Conservation (phyloP, 2,113 vertebrate genomes). For the Herpailurus yagouaroundi region DNA sequence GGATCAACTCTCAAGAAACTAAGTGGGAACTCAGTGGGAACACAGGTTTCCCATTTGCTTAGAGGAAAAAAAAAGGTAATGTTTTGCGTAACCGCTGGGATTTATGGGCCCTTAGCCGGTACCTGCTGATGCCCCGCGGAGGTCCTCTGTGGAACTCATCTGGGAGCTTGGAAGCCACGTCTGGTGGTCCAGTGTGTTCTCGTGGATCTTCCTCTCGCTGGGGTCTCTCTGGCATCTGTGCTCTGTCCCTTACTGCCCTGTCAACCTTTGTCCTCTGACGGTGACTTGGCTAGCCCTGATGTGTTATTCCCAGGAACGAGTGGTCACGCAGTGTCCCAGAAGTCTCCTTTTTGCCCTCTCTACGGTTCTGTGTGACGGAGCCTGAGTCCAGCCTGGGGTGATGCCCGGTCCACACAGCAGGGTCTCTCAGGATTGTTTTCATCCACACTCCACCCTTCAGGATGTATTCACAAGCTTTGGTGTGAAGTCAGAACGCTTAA, state of each 20-base stretch:
- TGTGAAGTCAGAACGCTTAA: not conserved
- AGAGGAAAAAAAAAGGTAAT: rapidly evolving
- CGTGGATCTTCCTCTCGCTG: not conserved
- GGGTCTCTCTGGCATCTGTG: rapidly evolving
- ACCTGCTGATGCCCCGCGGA: not conserved
- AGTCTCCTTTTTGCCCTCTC: not conserved
- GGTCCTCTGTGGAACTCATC: not conserved
- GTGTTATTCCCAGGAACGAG: not conserved
- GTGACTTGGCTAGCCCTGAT: too few species aligned
- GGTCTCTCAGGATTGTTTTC: not conserved
- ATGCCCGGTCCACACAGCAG: not conserved
- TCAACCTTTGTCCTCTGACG: rapidly evolving
- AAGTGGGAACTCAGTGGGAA: not conserved
- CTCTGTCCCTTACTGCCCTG: not conserved
- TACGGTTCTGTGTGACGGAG: not conserved
- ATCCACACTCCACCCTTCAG: not conserved
- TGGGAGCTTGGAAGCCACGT: not conserved
- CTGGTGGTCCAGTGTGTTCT: not conserved
- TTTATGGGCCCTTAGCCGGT: not conserved
- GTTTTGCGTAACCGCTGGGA: not conserved
- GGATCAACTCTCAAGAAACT: not conserved
- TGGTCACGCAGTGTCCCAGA: not conserved
- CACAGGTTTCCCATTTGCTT: not conserved
- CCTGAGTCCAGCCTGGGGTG: not conserved
- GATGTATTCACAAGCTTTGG: not conserved